Percentiles rank a stretch among this genome's conserved stretches.
These are phyloP conservation scores for Sparidentex hasta DNA, from an alignment of 2,797 vertebrate species.

Conservation along the genomic window DNA sequence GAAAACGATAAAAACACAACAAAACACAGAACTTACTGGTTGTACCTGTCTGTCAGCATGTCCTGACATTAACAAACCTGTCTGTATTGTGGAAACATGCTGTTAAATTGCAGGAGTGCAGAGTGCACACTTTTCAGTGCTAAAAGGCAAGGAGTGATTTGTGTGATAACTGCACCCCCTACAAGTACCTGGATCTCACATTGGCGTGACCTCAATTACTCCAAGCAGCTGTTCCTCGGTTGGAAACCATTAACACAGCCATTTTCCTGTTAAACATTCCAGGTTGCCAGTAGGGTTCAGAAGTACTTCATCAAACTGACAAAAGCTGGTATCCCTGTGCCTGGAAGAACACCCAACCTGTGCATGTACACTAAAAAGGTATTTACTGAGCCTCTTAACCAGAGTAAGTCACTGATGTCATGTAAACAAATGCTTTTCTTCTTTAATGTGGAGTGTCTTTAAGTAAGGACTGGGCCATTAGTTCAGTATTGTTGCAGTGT, in stretches of 20 bases:
- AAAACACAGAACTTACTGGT: no score
- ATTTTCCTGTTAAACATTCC: conserved; percentile 59
- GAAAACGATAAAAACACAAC: background rate
- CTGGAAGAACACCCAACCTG: conserved; percentile 97
- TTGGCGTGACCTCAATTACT: conserved; percentile 42
- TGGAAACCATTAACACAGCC: conserved; percentile 53
- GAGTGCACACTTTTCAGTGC: background rate
- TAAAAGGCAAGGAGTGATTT: conserved; percentile 12
- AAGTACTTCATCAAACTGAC: conserved; percentile 99
- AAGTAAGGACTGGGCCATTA: background rate
- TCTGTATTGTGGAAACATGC: conserved; percentile 6
- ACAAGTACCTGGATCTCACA: conserved; percentile 16
- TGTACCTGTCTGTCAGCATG: background rate
- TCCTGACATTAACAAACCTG: conserved; percentile 12
- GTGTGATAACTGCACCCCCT: conserved; percentile 27
- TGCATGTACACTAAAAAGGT: conserved; percentile 99
- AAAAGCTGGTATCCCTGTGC: conserved; percentile 99
- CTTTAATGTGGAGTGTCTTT: background rate
- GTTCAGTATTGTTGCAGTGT: background rate
- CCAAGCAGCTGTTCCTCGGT: conserved; percentile 41
- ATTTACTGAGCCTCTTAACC: conserved; percentile 2
- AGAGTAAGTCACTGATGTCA: background rate
- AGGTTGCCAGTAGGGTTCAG: conserved; percentile 99
- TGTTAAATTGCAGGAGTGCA: conserved; percentile 11
- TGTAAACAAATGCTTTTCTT: background rate